Conservation (phyloP, 23 tunicate species). For the Clavelina lepadiformis region DNA sequence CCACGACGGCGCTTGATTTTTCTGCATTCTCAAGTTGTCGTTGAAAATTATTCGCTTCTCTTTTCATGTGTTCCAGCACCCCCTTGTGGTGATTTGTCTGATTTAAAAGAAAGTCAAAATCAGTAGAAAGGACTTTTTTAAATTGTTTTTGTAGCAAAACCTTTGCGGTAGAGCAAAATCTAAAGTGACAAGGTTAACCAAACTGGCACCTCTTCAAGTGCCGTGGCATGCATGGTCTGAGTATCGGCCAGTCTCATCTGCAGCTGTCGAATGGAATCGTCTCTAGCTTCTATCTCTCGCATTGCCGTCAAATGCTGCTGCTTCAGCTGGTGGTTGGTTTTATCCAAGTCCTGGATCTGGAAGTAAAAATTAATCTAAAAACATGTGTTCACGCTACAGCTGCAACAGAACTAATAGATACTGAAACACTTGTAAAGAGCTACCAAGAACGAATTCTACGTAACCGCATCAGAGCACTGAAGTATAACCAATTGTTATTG, state of each 20-base stretch:
- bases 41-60: constrained; percentile 30
- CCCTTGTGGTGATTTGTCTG: constrained; percentile 46
- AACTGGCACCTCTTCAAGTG: constrained; percentile 59
- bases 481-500: no score
- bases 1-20: constrained; percentile 24
- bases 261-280: constrained; percentile 41
- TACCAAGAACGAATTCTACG: no score
- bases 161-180: no score
- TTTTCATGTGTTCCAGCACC: constrained; percentile 32
- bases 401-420: no score
- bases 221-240: constrained; percentile 43
- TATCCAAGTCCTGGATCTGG: constrained; percentile 35
- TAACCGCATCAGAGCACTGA: no score
- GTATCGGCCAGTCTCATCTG: constrained; percentile 30
- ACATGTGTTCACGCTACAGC: no score
- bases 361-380: neutral
- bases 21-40: constrained; percentile 38
- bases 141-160: no score
- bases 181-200: no score
- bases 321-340: constrained; percentile 50
- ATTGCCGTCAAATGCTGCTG: constrained; percentile 61
- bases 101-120: neutral
- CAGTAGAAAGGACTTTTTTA: no score
- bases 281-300: constrained; percentile 64
- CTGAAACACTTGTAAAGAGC: no score